Percentiles rank a stretch among this genome's conserved stretches.
phyloP scores from a whole-genome alignment of 2,113 vertebrate species.

The Etia nguti region DNA sequence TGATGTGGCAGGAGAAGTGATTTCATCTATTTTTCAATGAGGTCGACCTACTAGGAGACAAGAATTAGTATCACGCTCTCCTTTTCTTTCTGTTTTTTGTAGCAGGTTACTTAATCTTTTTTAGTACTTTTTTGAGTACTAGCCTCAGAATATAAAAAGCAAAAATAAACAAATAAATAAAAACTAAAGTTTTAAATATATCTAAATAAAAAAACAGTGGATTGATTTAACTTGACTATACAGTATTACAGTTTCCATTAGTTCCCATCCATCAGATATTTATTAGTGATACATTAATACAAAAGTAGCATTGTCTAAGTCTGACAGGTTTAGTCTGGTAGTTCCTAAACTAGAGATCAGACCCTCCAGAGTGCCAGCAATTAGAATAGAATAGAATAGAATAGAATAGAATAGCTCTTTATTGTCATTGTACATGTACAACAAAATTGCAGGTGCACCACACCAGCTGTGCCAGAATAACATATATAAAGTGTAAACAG shows the following conservation, averaged over 20 bases:
- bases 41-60: conserved; percentile 1
- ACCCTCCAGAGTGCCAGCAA: neutral
- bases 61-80: neutral
- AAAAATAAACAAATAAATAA: neutral
- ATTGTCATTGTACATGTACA: neutral
- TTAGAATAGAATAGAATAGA: neutral
- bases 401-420: neutral
- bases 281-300: neutral
- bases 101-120: neutral
- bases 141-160: neutral
- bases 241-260: neutral
- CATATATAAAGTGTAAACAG: neutral
- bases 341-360: neutral
- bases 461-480: neutral
- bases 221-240: neutral
- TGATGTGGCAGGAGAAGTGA: conserved; percentile 25
- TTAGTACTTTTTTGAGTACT: neutral
- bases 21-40: conserved; percentile 42
- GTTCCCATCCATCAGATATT: neutral
- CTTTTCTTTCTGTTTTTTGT: neutral
- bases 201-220: neutral
- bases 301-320: neutral
- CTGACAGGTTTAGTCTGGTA: neutral
- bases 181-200: neutral
- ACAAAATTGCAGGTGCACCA: neutral